Evolutionary conservation across 2,888 invertebrate species (phyloP).

Genomic region (Orchesella flavescens): DNA sequence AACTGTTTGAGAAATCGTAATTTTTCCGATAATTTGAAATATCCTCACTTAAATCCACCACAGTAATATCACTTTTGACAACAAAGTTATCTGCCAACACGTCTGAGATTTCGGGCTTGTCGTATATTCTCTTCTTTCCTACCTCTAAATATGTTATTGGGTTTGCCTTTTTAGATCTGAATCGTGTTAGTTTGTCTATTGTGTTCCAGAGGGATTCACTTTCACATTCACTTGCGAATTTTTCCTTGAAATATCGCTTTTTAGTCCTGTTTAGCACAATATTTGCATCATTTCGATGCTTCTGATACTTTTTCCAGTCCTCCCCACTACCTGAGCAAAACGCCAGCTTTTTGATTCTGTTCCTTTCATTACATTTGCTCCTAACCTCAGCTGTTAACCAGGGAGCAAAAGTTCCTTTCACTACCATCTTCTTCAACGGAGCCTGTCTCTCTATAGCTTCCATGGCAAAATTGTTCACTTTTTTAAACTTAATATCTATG

Average conservation of each 20-base stretch:
- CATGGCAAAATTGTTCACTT: not conserved
- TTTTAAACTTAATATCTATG: no score
- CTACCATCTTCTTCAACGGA: conserved; percentile 2
- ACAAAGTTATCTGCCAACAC: not conserved
- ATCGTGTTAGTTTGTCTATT: conserved; percentile 14
- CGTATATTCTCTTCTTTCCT: not conserved
- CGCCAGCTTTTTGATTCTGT: not conserved
- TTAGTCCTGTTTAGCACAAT: not conserved
- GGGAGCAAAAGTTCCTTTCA: conserved; percentile 33
- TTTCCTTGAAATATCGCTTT: not conserved
- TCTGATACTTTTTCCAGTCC: conserved; percentile 26
- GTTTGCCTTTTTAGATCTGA: not conserved
- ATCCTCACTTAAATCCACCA: not conserved
- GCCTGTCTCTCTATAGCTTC: not conserved
- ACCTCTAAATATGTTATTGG: not conserved
- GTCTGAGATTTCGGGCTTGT: not conserved
- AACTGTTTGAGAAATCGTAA: not conserved
- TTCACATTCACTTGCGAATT: not conserved
- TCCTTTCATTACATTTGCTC: not conserved
- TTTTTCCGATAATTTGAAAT: not conserved
- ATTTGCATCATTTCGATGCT: conserved; percentile 14
- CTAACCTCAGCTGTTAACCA: conserved; percentile 34
- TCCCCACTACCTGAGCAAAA: not conserved
- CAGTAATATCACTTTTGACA: not conserved
- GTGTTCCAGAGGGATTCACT: conserved; percentile 14